phyloP scores from a whole-genome alignment of 2,113 vertebrate genomes.

The Sinocyclocheilus anophthalmus region DNA sequence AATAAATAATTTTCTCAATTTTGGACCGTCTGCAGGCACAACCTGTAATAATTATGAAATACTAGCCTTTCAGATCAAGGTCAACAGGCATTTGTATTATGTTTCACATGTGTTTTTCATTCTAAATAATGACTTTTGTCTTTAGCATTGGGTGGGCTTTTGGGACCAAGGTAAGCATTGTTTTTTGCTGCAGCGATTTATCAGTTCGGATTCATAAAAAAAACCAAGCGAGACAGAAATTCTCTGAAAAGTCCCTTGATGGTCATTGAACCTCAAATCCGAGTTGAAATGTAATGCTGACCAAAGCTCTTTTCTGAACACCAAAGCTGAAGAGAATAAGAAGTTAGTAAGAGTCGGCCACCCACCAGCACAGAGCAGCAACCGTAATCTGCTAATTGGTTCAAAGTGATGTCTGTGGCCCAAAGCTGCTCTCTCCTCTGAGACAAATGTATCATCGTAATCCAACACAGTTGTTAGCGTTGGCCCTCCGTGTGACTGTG shows the following conservation, averaged over 20 bases:
- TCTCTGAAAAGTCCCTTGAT: background rate
- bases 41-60: conserved; percentile 58
- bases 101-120: conserved; percentile 69
- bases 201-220: conserved; percentile 12
- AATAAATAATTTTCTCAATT: conserved; percentile 68
- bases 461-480: conserved; percentile 54
- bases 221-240: background rate
- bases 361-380: conserved; percentile 43
- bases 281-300: conserved; percentile 36
- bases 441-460: conserved; percentile 51
- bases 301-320: background rate
- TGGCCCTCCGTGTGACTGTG: conserved; percentile 30
- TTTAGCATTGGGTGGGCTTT: conserved; percentile 66
- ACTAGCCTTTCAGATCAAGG: conserved; percentile 51
- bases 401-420: conserved; percentile 40
- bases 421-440: conserved; percentile 31
- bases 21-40: conserved; percentile 60
- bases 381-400: conserved; percentile 37
- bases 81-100: conserved; percentile 58
- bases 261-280: conserved; percentile 20
- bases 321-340: conserved; percentile 24
- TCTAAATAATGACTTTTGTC: conserved; percentile 69
- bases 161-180: conserved; percentile 59
- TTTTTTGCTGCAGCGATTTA: conserved; percentile 44
- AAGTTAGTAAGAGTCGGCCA: conserved; percentile 37